These are phyloP conservation scores for Masnerella sp. DNA, from an alignment of 2,888 invertebrate species.

Conservation along the genomic window DNA sequence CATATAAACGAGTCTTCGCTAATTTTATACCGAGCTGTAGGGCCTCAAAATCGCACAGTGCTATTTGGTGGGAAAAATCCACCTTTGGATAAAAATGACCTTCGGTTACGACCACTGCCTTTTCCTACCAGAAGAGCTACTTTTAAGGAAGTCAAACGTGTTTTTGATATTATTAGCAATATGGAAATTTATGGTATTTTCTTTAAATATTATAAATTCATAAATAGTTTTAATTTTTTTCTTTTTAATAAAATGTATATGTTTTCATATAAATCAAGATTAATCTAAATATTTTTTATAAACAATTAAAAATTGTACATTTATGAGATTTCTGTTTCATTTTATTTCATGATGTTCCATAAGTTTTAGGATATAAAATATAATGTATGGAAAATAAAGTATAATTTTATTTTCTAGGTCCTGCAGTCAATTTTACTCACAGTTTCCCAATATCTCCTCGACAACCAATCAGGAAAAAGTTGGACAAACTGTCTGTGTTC, in stretches of 20 bases:
- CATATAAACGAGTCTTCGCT: slow-evolving; percentile 84
- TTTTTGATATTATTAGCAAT: slow-evolving; percentile 84
- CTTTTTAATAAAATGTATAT: slow-evolving; percentile 4
- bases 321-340: neutral
- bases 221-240: too few species aligned
- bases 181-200: slow-evolving; percentile 80
- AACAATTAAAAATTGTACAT: too few species aligned
- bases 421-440: slow-evolving; percentile 70
- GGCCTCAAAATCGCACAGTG: slow-evolving; percentile 84
- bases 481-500: slow-evolving; percentile 62
- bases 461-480: slow-evolving; percentile 69
- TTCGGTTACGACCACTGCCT: slow-evolving; percentile 84
- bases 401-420: slow-evolving; percentile 61
- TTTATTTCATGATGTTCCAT: too few species aligned
- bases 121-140: slow-evolving; percentile 91
- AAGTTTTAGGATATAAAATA: neutral
- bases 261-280: too few species aligned
- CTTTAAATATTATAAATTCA: too few species aligned
- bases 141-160: slow-evolving; percentile 87
- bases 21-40: slow-evolving; percentile 87
- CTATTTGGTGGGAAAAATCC: slow-evolving; percentile 87
- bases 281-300: too few species aligned
- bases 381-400: neutral
- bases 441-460: slow-evolving; percentile 73
- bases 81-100: slow-evolving; percentile 82